These are phyloP conservation scores for Synchiropus splendidus DNA, from an alignment of 2,113 vertebrate genomes.

Conservation along the genomic window DNA sequence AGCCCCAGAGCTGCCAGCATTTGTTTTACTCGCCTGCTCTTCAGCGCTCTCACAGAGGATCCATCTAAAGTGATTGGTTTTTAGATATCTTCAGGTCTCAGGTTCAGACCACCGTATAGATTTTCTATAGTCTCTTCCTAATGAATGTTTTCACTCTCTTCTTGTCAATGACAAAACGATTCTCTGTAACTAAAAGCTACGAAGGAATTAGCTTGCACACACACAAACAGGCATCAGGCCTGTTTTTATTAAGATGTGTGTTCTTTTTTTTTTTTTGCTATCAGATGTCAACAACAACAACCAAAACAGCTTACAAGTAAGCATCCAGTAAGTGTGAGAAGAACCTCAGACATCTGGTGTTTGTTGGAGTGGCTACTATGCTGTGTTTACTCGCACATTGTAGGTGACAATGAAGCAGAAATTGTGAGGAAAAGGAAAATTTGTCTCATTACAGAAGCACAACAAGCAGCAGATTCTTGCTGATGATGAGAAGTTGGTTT, in stretches of 20 bases:
- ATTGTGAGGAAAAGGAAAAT: constrained; percentile 17
- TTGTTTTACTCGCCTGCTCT: constrained; percentile 24
- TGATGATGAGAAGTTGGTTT: constrained; percentile 35
- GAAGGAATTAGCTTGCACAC: constrained; percentile 16
- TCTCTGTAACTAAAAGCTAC: constrained; percentile 12
- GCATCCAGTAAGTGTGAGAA: too few relatives aligned
- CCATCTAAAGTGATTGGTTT: constrained; percentile 24
- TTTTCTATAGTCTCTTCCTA: constrained; percentile 46
- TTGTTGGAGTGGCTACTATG: constrained; percentile 8
- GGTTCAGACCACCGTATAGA: constrained; percentile 33
- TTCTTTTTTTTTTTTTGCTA: constrained; percentile 9
- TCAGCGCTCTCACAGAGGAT: constrained; percentile 25
- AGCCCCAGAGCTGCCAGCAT: constrained; percentile 7
- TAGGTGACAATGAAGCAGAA: constrained; percentile 41
- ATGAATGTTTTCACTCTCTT: constrained; percentile 37
- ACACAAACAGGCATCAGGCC: constrained; percentile 1
- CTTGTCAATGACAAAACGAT: constrained; percentile 33
- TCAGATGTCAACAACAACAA: constrained; percentile 14
- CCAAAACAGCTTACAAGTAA: constrained; percentile 14
- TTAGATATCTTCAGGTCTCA: constrained; percentile 24
- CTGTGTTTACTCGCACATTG: constrained; percentile 27
- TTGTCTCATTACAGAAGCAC: constrained; percentile 10
- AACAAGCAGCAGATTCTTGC: constrained; percentile 23
- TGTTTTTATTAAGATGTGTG: too few relatives aligned
- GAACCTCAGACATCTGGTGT: constrained; percentile 43